Conservation (phyloP, 2,888 invertebrate species). For the Pseudococcus viburni region DNA sequence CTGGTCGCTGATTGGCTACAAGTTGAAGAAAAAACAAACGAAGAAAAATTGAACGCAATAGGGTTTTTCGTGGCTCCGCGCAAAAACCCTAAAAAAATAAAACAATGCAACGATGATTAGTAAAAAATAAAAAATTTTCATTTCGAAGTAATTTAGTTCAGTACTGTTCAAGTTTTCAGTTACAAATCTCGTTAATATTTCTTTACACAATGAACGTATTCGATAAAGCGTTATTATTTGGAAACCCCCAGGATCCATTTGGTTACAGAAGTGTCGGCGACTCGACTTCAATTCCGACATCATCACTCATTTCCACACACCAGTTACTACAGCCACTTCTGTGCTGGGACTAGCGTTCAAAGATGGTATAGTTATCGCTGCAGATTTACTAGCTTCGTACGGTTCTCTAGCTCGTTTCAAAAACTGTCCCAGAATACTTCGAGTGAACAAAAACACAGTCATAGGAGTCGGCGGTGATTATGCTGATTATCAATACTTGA, state of each 20-base stretch:
- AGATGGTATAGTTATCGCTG: slow-evolving; percentile 91
- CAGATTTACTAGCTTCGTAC: slow-evolving; percentile 94
- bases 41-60: too few relatives aligned
- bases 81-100: slow-evolving; percentile 18
- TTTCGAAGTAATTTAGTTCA: neutral
- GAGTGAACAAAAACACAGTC: slow-evolving; percentile 90
- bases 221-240: slow-evolving; percentile 16
- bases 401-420: slow-evolving; percentile 92
- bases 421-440: slow-evolving; percentile 85
- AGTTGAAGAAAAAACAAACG: too few relatives aligned
- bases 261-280: neutral
- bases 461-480: slow-evolving; percentile 95
- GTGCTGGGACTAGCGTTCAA: slow-evolving; percentile 90
- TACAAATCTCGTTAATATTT: neutral
- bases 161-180: neutral
- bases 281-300: slow-evolving; percentile 6
- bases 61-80: too few relatives aligned
- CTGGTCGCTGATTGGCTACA: too few relatives aligned
- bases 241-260: slow-evolving; percentile 2
- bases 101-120: slow-evolving; percentile 9
- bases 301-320: slow-evolving; percentile 71
- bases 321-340: slow-evolving; percentile 93
- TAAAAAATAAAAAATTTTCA: neutral
- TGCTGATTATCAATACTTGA: slow-evolving; percentile 95
- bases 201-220: neutral